Conservation (phyloP, 2,888 invertebrate genomes). For the Tinea semifulvella region DNA sequence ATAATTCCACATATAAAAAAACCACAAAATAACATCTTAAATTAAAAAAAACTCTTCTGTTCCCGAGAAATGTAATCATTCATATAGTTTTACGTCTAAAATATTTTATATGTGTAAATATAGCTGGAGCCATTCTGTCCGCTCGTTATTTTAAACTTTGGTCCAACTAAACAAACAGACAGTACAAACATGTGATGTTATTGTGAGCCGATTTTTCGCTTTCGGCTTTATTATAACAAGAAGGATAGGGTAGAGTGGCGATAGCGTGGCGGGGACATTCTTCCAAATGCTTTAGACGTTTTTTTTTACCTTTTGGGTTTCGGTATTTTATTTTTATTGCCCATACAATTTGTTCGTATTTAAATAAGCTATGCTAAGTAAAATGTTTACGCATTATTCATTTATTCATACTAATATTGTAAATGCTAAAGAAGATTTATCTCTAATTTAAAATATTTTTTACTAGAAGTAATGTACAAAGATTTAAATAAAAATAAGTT, state of each 20-base stretch:
- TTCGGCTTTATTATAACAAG: constrained; percentile 14
- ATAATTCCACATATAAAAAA: too few relatives aligned
- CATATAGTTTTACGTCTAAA: constrained; percentile 22
- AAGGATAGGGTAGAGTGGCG: constrained; percentile 11
- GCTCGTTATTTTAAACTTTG: constrained; percentile 34
- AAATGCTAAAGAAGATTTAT: too few relatives aligned
- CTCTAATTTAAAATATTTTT: too few relatives aligned
- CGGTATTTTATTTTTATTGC: neutral
- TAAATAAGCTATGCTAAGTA: too few relatives aligned
- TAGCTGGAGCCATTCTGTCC: constrained; percentile 31
- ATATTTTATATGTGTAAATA: constrained; percentile 28
- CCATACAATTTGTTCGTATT: too few relatives aligned
- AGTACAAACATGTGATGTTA: constrained; percentile 35
- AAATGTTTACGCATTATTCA: too few relatives aligned
- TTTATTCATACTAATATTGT: too few relatives aligned
- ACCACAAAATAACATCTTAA: too few relatives aligned
- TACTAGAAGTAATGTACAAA: too few relatives aligned
- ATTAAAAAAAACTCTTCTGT: neutral
- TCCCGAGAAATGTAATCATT: constrained; percentile 16
- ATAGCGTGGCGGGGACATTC: constrained; percentile 2
- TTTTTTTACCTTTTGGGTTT: neutral
- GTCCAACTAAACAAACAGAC: constrained; percentile 43
- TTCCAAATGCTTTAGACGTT: neutral
- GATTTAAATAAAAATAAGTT: too few relatives aligned
- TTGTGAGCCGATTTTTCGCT: constrained; percentile 30